A percentile compares a stretch with the other conserved stretches of the same genome.
Evolutionary conservation across 2,888 invertebrate species (phyloP).

Genomic region (Caradrina kadenii): DNA sequence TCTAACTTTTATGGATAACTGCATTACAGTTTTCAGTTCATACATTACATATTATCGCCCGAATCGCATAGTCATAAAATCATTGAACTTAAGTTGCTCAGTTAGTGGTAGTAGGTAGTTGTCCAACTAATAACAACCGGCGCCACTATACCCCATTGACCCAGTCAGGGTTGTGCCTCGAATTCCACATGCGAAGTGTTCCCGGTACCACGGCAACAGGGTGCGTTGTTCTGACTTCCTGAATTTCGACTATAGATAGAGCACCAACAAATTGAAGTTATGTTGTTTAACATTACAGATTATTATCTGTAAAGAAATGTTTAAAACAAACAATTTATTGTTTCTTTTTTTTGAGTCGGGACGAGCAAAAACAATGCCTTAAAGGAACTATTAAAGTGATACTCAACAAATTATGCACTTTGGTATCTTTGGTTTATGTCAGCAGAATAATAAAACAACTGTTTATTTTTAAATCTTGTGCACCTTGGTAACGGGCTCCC

Average conservation of each 20-base stretch:
- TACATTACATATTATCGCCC: background rate
- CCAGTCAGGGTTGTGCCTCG: slow-evolving; percentile 7
- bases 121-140: background rate
- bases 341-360: no score
- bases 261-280: no score
- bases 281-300: no score
- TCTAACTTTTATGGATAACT: background rate
- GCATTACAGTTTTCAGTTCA: background rate
- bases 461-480: background rate
- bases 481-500: background rate
- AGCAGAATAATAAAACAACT: background rate
- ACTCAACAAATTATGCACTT: no score
- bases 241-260: background rate
- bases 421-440: no score
- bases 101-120: background rate
- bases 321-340: no score
- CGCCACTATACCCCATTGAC: slow-evolving; percentile 36
- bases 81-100: slow-evolving; percentile 1
- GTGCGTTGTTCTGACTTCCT: background rate
- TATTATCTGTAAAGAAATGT: no score
- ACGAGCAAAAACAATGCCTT: no score
- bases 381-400: no score
- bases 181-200: background rate
- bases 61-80: background rate
- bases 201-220: slow-evolving; percentile 4